A percentile compares a stretch with the other conserved stretches of the same genome.
Evolutionary conservation across 2,888 invertebrate genomes (phyloP).

Genomic region (Meiosimyza decipiens): DNA sequence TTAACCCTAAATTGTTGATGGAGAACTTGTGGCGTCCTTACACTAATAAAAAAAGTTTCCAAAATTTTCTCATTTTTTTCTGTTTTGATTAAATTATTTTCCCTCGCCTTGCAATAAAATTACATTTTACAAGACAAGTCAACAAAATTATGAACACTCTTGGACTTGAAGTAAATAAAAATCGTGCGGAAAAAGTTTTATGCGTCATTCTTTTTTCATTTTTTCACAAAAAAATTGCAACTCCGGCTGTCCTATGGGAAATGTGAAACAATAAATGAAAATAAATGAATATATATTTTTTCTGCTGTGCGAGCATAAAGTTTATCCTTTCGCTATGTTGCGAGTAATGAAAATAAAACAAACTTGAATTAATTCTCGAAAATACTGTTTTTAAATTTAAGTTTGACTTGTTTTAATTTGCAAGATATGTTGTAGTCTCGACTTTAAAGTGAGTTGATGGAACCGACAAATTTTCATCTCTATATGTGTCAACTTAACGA

Average conservation of each 20-base stretch:
- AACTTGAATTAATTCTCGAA: background rate
- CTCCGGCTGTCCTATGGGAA: constrained; percentile 35
- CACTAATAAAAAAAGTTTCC: too few relatives aligned
- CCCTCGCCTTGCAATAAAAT: constrained; percentile 38
- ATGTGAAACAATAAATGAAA: constrained; percentile 41
- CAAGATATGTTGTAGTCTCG: background rate
- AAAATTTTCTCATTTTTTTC: constrained; percentile 12
- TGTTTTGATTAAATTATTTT: constrained; percentile 39
- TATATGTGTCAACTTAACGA: constrained; percentile 29
- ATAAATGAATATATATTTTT: constrained; percentile 36
- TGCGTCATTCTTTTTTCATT: constrained; percentile 12
- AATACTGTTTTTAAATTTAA: background rate
- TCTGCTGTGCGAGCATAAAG: background rate
- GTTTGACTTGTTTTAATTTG: background rate
- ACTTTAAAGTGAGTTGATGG: background rate
- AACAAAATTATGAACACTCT: constrained; percentile 42
- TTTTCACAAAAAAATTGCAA: constrained; percentile 25
- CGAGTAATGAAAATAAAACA: background rate
- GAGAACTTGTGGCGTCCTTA: too few relatives aligned
- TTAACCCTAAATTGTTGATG: too few relatives aligned
- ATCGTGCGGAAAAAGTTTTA: constrained; percentile 37
- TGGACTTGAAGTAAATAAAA: constrained; percentile 39
- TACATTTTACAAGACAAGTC: constrained; percentile 40
- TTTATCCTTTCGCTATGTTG: constrained; percentile 25
- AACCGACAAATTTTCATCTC: constrained; percentile 3